Base-by-base conservation (phyloP, 2,888 invertebrate genomes). In the Philereme vetulata region DNA sequence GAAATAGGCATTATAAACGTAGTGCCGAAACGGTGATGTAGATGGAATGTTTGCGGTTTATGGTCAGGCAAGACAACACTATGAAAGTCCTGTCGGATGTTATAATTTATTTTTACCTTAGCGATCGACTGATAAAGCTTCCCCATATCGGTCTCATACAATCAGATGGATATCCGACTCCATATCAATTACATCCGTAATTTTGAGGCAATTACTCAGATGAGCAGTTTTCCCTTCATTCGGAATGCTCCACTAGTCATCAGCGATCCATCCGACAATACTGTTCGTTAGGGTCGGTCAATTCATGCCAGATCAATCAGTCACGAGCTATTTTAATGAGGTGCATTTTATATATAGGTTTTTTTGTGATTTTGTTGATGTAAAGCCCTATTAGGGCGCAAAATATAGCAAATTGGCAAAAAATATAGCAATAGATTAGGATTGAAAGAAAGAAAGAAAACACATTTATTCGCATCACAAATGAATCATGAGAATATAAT, bases 171-270 rank as follows among this genome's bases (percentile, higher is more conserved):
- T 59, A 65, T 60, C 62, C 58, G 56, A 57, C 57, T 60, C 65
- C 59, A 64, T 70, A 70, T 70, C 67, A 70, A 70, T 70, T 67
- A 67, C 66, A 52, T 47, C 42, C 55, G 63, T 66, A 64, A 67
- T 70, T 60, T 70, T 63, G 64, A 66, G 60, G 63, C 67, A 70
- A 67, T 70, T 67, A 64, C 64, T 57, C 63, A 60, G 66, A 67
- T 58, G 56, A 66, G 49, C 65, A 62, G 67, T 66, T 70, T 66
- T 66, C 69, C 66, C 69, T 67, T 65, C 65, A 67, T 66, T 65
- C 45, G 60, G 60, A 61, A 62, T 67, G 61, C 50, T 50, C 40
- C 34, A 34, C 34, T 10, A 40, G 56, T 43, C 47, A 40, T 35
- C 46, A 42, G 44, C 44, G 21, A 48, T 60, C 56, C 60, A 60